Conservation (phyloP, 2,888 invertebrate genomes). For the Brachypalpus laphriformis region DNA sequence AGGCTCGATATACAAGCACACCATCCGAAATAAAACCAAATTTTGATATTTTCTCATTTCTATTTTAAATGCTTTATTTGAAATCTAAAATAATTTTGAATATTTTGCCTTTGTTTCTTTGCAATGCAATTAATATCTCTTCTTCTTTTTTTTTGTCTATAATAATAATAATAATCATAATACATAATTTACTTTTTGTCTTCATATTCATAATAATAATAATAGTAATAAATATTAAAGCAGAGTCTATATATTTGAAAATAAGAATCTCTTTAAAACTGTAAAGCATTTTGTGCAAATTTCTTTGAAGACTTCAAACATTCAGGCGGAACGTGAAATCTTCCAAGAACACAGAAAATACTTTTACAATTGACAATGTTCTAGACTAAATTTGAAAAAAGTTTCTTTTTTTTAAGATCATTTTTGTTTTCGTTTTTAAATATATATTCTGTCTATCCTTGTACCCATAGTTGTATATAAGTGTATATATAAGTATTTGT, state of each 20-base stretch:
- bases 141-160: slow-evolving; percentile 46
- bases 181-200: slow-evolving; percentile 35
- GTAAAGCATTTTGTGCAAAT: background rate
- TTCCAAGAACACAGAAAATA: slow-evolving; percentile 17
- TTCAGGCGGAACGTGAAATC: background rate
- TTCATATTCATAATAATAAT: slow-evolving; percentile 50
- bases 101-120: slow-evolving; percentile 19
- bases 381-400: slow-evolving; percentile 56
- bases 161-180: slow-evolving; percentile 63
- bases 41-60: background rate
- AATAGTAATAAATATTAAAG: slow-evolving; percentile 54
- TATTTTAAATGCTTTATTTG: slow-evolving; percentile 66
- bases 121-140: slow-evolving; percentile 32
- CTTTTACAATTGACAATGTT: slow-evolving; percentile 32
- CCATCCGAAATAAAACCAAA: too few species aligned
- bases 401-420: slow-evolving; percentile 11
- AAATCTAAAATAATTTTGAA: slow-evolving; percentile 67
- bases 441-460: slow-evolving; percentile 60
- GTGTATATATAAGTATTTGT: slow-evolving; percentile 46
- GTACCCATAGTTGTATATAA: slow-evolving; percentile 61
- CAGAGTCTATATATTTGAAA: slow-evolving; percentile 45
- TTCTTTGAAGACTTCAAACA: background rate
- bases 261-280: slow-evolving; percentile 19
- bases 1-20: too few species aligned
- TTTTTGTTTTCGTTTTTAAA: slow-evolving; percentile 31